A percentile compares a stretch with the other conserved stretches of the same genome.
Conservation (phyloP, 2,797 vertebrate genomes). For the Eulemur rubriventer region DNA sequence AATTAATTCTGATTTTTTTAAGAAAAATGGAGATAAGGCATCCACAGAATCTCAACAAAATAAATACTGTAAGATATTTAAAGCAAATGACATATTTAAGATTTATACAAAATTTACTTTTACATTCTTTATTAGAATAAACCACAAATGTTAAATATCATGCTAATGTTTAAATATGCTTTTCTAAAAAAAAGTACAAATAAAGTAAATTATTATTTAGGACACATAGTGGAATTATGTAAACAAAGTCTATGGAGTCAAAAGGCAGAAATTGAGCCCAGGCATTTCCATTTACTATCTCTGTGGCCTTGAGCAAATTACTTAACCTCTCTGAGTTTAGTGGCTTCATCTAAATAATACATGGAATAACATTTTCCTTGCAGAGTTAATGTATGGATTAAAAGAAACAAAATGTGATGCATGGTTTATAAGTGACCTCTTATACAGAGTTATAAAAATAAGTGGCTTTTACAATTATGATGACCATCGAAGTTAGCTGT, state of each 20-base stretch:
- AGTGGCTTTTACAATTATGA: not conserved
- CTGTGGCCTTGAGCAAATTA: not conserved
- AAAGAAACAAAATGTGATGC: slow-evolving; percentile 1
- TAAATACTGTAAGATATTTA: not conserved
- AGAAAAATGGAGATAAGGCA: not conserved
- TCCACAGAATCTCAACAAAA: slow-evolving; percentile 6
- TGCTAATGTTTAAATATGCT: not conserved
- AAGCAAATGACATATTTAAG: not conserved
- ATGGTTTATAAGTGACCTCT: not conserved
- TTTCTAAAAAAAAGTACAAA: not conserved
- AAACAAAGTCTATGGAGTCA: not conserved
- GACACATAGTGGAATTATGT: not conserved
- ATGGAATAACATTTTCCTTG: not conserved
- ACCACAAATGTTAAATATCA: not conserved
- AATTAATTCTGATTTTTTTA: not conserved
- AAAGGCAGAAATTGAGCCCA: not conserved
- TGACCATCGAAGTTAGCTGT: not conserved
- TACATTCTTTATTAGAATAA: not conserved
- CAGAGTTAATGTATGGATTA: not conserved
- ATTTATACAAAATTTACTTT: not conserved
- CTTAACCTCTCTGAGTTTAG: not conserved
- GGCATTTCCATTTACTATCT: not conserved
- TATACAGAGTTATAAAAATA: not conserved
- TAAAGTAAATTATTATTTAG: not conserved
- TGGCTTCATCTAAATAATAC: not conserved